Evolutionary conservation across 2,888 invertebrate species (phyloP).

Genomic region (Germaria angustata): DNA sequence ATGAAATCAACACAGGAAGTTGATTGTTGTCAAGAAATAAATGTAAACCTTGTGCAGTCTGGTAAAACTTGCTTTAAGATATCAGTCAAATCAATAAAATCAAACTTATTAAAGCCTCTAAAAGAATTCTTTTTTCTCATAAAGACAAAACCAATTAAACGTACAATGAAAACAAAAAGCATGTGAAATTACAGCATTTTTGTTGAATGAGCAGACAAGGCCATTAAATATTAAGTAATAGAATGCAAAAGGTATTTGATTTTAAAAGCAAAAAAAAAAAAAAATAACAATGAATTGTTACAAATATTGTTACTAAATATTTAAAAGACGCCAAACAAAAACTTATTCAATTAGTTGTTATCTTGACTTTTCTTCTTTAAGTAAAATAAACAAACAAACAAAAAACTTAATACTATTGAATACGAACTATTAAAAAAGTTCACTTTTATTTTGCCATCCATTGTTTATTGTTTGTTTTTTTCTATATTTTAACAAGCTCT

Average conservation of each 20-base stretch:
- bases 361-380: constrained; percentile 21
- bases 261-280: neutral
- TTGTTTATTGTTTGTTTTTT: neutral
- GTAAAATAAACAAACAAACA: constrained; percentile 4
- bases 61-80: neutral
- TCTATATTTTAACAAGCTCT: constrained; percentile 38
- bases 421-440: too few species aligned
- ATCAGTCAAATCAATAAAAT: neutral
- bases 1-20: neutral
- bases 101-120: neutral
- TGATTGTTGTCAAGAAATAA: constrained; percentile 13
- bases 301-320: constrained; percentile 49
- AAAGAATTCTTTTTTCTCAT: neutral
- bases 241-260: constrained; percentile 6
- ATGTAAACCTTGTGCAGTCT: constrained; percentile 13
- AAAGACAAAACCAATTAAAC: neutral
- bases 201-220: constrained; percentile 35
- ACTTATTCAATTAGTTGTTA: constrained; percentile 47
- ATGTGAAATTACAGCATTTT: constrained; percentile 39
- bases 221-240: neutral
- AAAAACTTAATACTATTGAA: neutral
- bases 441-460: neutral
- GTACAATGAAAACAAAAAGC: neutral
- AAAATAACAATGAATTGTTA: constrained; percentile 13
- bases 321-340: constrained; percentile 17